A percentile compares a stretch with the other conserved stretches of the same genome.
phyloP scores from a whole-genome alignment of 2,113 vertebrate genomes.

The Vulpes vulpes region DNA sequence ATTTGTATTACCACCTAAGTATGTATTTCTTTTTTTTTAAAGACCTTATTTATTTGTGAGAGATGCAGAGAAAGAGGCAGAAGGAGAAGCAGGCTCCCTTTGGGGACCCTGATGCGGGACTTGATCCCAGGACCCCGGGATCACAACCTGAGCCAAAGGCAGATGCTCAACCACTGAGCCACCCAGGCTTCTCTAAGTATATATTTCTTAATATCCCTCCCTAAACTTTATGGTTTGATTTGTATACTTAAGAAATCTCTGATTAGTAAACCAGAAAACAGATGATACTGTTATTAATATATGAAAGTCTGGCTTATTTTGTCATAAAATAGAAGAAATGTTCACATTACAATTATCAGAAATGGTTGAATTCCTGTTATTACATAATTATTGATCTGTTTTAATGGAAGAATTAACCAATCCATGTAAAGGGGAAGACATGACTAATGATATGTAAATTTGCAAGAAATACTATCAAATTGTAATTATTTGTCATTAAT shows the following conservation, averaged over 20 bases:
- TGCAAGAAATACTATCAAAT: background rate
- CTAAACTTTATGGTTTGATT: background rate
- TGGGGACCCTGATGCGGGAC: too few species aligned
- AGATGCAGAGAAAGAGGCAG: too few species aligned
- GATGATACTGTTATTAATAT: background rate
- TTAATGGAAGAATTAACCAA: background rate
- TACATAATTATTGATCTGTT: background rate
- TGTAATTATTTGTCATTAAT: background rate
- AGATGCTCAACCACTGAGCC: too few species aligned
- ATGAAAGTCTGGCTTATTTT: background rate
- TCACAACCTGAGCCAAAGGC: too few species aligned
- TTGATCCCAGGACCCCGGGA: too few species aligned
- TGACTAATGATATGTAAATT: background rate
- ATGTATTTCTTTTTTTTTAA: too few species aligned
- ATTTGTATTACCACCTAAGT: background rate
- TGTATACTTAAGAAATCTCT: background rate
- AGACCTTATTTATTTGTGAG: too few species aligned
- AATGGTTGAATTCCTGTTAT: background rate
- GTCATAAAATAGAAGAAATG: background rate
- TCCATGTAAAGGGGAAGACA: background rate
- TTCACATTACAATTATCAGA: background rate
- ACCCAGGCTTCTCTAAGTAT: too few species aligned
- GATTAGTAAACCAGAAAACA: background rate
- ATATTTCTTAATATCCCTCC: too few species aligned
- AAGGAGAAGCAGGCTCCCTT: too few species aligned